A percentile compares a stretch with the other conserved stretches of the same genome.
phyloP scores from a whole-genome alignment of 2,888 invertebrate species.

The Uropetala carovei region DNA sequence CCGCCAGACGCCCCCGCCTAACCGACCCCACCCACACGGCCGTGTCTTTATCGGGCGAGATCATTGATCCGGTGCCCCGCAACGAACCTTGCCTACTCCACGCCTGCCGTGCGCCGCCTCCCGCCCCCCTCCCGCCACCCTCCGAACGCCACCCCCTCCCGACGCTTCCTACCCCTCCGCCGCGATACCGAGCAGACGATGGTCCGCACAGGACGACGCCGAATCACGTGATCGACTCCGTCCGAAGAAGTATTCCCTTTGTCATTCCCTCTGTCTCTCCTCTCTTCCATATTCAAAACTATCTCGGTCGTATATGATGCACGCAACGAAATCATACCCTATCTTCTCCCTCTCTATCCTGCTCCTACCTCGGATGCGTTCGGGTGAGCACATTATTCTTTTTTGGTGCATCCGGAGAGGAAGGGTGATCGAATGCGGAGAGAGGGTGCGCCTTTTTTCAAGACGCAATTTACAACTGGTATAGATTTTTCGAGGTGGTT shows the following conservation, averaged over 20 bases:
- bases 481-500: conserved; percentile 4
- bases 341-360: no score
- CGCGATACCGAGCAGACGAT: neutral
- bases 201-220: conserved; percentile 24
- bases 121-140: conserved; percentile 66
- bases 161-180: conserved; percentile 55
- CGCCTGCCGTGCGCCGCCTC: conserved; percentile 55
- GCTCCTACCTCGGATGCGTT: no score
- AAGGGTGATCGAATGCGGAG: no score
- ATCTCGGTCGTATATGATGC: no score
- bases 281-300: no score
- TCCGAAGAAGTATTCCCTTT: neutral
- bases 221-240: neutral
- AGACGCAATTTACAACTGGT: conserved; percentile 26
- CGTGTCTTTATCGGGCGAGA: conserved; percentile 66
- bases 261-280: neutral
- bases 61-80: conserved; percentile 66
- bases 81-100: conserved; percentile 65
- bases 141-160: conserved; percentile 53
- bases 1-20: neutral
- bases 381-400: no score
- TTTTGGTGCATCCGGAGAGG: no score
- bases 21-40: conserved; percentile 44
- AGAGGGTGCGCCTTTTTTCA: neutral
- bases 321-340: no score